Evolutionary conservation across 2,797 vertebrate species (phyloP).

Genomic region (Remorina albescens): DNA sequence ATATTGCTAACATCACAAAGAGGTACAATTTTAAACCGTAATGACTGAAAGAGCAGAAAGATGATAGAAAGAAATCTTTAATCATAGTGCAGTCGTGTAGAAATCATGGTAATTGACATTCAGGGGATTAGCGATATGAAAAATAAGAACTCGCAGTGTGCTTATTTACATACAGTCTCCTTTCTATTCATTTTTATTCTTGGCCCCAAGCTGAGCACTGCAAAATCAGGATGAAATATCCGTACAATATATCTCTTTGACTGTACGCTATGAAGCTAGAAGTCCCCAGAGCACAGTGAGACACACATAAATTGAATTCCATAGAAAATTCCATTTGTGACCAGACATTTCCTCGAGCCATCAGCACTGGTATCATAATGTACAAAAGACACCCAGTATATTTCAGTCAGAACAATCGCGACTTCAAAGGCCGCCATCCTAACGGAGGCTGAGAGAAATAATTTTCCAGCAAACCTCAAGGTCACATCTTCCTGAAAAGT

Average conservation of each 20-base stretch:
- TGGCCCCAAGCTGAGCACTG: conserved; percentile 13
- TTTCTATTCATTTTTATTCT: conserved; percentile 31
- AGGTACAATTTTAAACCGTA: not conserved
- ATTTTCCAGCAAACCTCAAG: conserved; percentile 61
- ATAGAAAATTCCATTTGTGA: conserved; percentile 67
- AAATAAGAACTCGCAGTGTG: not conserved
- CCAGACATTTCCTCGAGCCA: conserved; percentile 70
- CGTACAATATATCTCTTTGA: conserved; percentile 44
- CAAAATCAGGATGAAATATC: conserved; percentile 53
- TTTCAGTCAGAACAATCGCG: conserved; percentile 67
- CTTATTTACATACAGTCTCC: conserved; percentile 7
- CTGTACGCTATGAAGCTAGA: conserved; percentile 44
- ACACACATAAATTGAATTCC: conserved; percentile 64
- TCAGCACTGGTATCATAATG: conserved; percentile 58
- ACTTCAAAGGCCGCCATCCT: conserved; percentile 71
- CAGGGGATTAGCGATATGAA: not conserved
- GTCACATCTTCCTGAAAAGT: conserved; percentile 48
- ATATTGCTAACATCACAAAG: not conserved
- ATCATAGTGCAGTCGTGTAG: not conserved
- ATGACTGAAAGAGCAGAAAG: not conserved
- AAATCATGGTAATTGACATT: conserved; percentile 3
- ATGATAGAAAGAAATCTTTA: not conserved
- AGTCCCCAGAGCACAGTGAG: conserved; percentile 52
- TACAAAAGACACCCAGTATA: conserved; percentile 56
- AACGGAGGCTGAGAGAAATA: conserved; percentile 44